Evolutionary conservation across 2,888 invertebrate species (phyloP), one percentile per base, ranked within the genome.

Genomic region (Melinaea menophilus): DNA sequence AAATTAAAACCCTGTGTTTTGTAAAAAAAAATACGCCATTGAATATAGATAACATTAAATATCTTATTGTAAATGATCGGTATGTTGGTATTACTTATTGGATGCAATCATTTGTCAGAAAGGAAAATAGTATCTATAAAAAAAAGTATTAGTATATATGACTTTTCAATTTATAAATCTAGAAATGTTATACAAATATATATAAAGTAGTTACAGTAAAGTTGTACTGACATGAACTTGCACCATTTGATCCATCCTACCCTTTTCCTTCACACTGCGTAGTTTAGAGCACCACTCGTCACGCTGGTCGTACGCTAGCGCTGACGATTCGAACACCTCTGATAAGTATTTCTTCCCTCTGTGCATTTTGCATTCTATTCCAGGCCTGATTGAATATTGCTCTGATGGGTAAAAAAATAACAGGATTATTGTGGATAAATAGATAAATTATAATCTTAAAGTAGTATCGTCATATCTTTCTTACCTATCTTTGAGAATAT

Each of bases 241-340:
- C 7, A 92, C 80, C 73, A 93, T 88, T 68, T 93, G 90, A 67
- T 95, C 94, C 71, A 93, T 92, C 69, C 92, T 93, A 1, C 94
- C 93, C 71, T 94, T 92, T 72, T 94, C 94, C 71, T 94, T 93
- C 60, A 95, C 84, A 0, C 94, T 93, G 56, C 92, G 88, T 68
- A 96, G 91, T 81, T 95, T 96, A 58, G 92, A 84, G 72, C 92
- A 91, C 90, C 93, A 94, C 73, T 94, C 93, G 75, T 94, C 95
- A 64, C 95, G 84, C 80, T 95, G 95, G 78, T 95, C 95, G 73
- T 96, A 96, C 0, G 96, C 95, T 58, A 94, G 88, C 11, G 95
- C 95, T 0, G 96, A 95, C 56, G 95, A 94, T 76, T 96, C 96
- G 65, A 96, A 95, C 33, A 95, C 87, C 73, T 95, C 95, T 31